These are phyloP conservation scores for Bembecia ichneumoniformis DNA, from an alignment of 2,888 invertebrate genomes.

Conservation along the genomic window DNA sequence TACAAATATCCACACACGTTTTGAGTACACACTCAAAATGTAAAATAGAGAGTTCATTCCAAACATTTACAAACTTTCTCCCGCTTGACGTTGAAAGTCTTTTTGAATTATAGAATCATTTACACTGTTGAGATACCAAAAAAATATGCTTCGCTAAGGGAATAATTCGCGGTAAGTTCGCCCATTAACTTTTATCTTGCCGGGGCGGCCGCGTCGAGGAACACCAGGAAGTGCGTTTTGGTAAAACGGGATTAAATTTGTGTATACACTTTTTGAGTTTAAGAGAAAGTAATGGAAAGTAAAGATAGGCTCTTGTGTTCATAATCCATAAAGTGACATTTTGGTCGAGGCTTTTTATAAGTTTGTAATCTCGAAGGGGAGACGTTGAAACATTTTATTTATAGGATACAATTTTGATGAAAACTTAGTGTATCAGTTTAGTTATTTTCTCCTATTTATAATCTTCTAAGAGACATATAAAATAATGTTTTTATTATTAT, in stretches of 20 bases:
- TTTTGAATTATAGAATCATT: conserved; percentile 25
- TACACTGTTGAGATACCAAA: conserved; percentile 23
- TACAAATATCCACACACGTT: too few species aligned
- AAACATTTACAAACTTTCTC: neutral
- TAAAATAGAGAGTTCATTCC: neutral
- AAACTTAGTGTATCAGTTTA: too few species aligned
- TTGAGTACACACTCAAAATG: too few species aligned
- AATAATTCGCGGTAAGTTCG: conserved; percentile 60
- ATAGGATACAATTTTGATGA: too few species aligned
- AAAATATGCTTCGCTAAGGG: conserved; percentile 33
- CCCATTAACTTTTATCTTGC: conserved; percentile 41
- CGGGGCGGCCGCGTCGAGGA: neutral
- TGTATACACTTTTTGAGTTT: neutral
- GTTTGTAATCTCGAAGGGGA: too few species aligned
- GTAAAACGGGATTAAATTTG: neutral
- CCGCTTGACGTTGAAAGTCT: neutral
- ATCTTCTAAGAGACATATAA: too few species aligned
- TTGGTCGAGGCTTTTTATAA: neutral
- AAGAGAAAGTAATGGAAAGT: neutral
- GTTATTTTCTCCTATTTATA: too few species aligned
- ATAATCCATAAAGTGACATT: neutral
- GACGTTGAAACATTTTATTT: too few species aligned
- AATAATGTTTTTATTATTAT: too few species aligned
- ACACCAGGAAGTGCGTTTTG: neutral
- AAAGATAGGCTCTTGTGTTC: neutral